Evolutionary conservation across 2,797 vertebrate species (phyloP).

Genomic region (Muraenolepis orangiensis): DNA sequence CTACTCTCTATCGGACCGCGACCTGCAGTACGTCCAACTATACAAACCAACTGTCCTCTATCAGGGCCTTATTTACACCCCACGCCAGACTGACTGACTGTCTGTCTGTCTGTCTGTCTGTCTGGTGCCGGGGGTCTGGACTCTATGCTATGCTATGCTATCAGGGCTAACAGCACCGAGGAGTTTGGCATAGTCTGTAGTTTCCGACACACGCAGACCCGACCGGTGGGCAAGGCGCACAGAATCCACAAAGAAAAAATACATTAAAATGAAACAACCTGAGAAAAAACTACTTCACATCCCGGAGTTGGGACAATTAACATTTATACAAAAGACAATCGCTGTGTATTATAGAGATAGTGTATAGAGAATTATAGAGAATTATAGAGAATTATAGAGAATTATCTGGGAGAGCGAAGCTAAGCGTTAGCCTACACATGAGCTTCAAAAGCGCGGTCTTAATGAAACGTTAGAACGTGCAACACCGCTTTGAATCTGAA

Average conservation of each 20-base stretch:
- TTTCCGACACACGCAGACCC: constrained; percentile 40
- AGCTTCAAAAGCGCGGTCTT: not conserved
- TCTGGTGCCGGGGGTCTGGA: too few relatives aligned
- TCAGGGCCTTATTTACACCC: not conserved
- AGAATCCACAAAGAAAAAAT: not conserved
- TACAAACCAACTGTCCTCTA: not conserved
- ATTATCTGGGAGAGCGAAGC: not conserved
- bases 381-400: too few relatives aligned
- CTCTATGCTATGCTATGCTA: constrained; percentile 22
- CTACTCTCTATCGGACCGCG: not conserved
- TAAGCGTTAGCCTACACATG: not conserved
- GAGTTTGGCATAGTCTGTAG: constrained; percentile 67
- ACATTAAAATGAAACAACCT: constrained; percentile 51
- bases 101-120: too few relatives aligned
- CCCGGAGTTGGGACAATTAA: constrained; percentile 28
- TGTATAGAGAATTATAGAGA: too few relatives aligned
- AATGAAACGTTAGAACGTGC: not conserved
- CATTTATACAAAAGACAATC: constrained; percentile 8
- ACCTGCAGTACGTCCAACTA: not conserved
- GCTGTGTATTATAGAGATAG: constrained; percentile 1
- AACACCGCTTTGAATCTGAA: not conserved
- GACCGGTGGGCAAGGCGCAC: constrained; percentile 7
- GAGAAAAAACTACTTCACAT: constrained; percentile 60
- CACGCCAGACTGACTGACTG: too few relatives aligned
- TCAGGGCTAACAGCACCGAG: constrained; percentile 59